Evolutionary conservation across 1,140 invertebrate genomes (phyloP).

Genomic region (Ceratosolen fusciceps): DNA sequence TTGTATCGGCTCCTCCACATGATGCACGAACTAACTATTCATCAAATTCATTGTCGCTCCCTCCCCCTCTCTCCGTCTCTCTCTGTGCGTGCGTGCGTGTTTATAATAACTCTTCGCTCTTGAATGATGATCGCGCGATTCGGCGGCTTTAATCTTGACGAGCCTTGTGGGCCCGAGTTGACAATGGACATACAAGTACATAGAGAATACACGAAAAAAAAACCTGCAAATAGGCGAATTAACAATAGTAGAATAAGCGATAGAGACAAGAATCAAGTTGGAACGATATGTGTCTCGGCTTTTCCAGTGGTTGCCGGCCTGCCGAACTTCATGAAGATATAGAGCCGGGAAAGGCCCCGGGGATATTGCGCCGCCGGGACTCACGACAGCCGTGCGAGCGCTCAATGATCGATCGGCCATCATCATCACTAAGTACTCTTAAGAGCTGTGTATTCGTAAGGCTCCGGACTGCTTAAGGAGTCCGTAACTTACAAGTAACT

Average conservation of each 20-base stretch:
- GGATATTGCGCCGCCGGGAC: background rate
- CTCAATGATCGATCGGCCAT: slow-evolving; percentile 15
- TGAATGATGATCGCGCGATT: slow-evolving; percentile 14
- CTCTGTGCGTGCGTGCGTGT: too few relatives aligned
- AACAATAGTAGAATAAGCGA: background rate
- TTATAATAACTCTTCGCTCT: too few relatives aligned
- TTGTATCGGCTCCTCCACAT: too few relatives aligned
- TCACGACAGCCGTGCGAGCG: too few relatives aligned
- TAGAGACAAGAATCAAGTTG: slow-evolving; percentile 31
- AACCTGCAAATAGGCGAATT: background rate
- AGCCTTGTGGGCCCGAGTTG: slow-evolving; percentile 5
- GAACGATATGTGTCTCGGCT: slow-evolving; percentile 54
- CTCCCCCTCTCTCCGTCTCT: slow-evolving; percentile 7
- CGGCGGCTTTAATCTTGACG: slow-evolving; percentile 16
- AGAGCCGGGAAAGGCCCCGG: slow-evolving; percentile 48
- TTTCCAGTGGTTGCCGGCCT: slow-evolving; percentile 70
- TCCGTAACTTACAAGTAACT: too few relatives aligned
- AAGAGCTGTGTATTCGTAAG: background rate
- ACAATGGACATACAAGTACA: slow-evolving; percentile 33
- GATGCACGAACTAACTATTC: too few relatives aligned
- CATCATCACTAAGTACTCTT: too few relatives aligned
- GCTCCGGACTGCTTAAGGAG: background rate
- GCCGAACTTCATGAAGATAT: slow-evolving; percentile 69
- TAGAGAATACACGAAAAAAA: slow-evolving; percentile 37
- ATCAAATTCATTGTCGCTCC: background rate